A percentile compares a stretch with the other conserved stretches of the same genome.
Conservation (phyloP, 2,888 invertebrate genomes). For the Cephus pulcher region DNA sequence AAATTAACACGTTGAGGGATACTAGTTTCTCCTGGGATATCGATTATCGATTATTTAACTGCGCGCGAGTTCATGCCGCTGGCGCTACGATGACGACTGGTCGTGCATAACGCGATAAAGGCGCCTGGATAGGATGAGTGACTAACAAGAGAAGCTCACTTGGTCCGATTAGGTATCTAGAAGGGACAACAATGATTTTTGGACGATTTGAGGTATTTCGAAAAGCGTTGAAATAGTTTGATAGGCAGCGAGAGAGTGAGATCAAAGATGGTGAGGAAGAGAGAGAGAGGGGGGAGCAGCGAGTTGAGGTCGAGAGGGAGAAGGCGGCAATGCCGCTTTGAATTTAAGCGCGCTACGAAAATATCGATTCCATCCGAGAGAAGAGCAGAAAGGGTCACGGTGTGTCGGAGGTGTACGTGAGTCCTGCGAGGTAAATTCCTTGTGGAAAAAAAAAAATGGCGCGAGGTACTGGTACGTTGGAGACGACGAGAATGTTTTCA, state of each 20-base stretch:
- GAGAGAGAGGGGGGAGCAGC: neutral
- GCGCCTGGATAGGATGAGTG: neutral
- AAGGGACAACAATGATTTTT: neutral
- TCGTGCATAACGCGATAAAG: neutral
- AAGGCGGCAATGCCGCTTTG: conserved; percentile 9
- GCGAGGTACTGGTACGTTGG: neutral
- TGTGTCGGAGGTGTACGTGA: neutral
- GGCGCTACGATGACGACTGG: neutral
- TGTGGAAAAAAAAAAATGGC: neutral
- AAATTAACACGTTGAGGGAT: neutral
- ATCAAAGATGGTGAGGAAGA: conserved; percentile 8
- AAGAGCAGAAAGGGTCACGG: conserved; percentile 8
- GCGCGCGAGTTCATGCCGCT: neutral
- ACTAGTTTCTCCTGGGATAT: neutral
- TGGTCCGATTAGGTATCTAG: neutral
- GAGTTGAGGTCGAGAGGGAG: conserved; percentile 19
- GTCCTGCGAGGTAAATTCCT: neutral
- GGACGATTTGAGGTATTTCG: neutral
- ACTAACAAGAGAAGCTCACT: neutral
- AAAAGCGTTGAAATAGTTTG: neutral
- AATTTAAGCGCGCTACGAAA: neutral
- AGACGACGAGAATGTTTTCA: neutral
- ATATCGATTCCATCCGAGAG: neutral
- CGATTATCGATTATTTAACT: neutral
- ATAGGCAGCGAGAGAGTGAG: conserved; percentile 11